Evolutionary conservation across 2,113 vertebrate species (phyloP).

Genomic region (Puffinus mauretanicus): DNA sequence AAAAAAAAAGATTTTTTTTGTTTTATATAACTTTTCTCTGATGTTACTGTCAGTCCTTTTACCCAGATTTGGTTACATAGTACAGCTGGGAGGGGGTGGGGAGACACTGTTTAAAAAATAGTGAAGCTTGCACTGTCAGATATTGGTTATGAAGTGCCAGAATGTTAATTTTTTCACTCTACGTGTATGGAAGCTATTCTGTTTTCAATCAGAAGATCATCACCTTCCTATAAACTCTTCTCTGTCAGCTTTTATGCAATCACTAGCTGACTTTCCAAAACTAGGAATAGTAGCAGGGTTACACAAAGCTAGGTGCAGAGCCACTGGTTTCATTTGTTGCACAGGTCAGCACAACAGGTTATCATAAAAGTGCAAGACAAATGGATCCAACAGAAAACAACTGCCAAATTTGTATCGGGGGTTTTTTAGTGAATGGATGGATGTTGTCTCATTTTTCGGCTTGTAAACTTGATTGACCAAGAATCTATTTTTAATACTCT

Average conservation of each 20-base stretch:
- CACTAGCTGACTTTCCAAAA: neutral
- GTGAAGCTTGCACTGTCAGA: neutral
- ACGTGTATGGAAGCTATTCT: neutral
- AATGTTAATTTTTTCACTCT: neutral
- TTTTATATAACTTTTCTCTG: neutral
- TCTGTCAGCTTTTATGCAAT: neutral
- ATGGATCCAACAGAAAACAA: neutral
- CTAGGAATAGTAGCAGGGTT: neutral
- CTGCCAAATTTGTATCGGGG: rapidly evolving
- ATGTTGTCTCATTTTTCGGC: neutral
- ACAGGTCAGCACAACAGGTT: neutral
- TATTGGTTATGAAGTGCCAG: neutral
- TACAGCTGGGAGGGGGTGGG: neutral
- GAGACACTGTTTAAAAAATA: neutral
- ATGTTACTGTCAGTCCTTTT: neutral
- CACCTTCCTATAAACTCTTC: neutral
- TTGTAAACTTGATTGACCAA: neutral
- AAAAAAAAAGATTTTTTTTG: too few relatives aligned
- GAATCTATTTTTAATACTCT: neutral
- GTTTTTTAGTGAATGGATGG: neutral
- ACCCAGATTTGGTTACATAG: neutral
- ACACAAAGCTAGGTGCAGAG: neutral
- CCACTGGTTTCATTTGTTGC: neutral
- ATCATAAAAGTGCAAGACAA: neutral
- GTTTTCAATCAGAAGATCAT: neutral